Evolutionary conservation across 2,113 vertebrate genomes (phyloP), one percentile per base, ranked within the genome.

Genomic region (Brachypodius melanocephalos): DNA sequence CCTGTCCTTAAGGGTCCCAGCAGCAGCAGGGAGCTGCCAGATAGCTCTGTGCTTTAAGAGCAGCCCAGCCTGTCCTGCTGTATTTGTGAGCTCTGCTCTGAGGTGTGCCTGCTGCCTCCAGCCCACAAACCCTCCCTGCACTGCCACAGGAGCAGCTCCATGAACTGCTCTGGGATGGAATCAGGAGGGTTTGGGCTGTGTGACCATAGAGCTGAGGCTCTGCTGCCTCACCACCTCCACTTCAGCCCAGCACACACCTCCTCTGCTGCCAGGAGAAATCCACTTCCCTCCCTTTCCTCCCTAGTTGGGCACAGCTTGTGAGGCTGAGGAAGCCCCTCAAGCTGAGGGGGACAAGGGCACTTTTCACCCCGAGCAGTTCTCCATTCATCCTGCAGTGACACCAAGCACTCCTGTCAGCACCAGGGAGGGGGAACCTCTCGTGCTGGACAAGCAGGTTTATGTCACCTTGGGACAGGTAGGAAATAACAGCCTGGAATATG

Each of bases 371-470:
- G 68, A 74, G n/a, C 49, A 74, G 42, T 9, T 62, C 69, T 38
- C 42, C 26, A 36, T 5, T 48, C 8, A 10, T 6, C 0, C 5
- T 4, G 24, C 1, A 19, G 66, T 29, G n/a, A 29, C 0, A 45
- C 51, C 62, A 54, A 77, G 29, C 52, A 18, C 1, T 29, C n/a
- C 71, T 51, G 62, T 2, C 58, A 57, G 75, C 26, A 29, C 24
- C 3, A 62, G 73, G 61, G 34, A 57, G 31, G 19, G 42, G 42
- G 29, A 63, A 20, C 4, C 43, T 28, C 59, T 40, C 4, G 0
- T 2, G 54, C 78, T 40, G 79, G 40, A 34, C 12, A 4, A 4
- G 34, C 54, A 73, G 74, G 32, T 65, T 87, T 45, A 0, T 25
- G 51, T 32, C 68, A 65, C 42, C 34, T 58, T 19, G 4, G 51